Evolutionary conservation across 1,140 invertebrate species (phyloP).

Genomic region (Caerostris darwini): DNA sequence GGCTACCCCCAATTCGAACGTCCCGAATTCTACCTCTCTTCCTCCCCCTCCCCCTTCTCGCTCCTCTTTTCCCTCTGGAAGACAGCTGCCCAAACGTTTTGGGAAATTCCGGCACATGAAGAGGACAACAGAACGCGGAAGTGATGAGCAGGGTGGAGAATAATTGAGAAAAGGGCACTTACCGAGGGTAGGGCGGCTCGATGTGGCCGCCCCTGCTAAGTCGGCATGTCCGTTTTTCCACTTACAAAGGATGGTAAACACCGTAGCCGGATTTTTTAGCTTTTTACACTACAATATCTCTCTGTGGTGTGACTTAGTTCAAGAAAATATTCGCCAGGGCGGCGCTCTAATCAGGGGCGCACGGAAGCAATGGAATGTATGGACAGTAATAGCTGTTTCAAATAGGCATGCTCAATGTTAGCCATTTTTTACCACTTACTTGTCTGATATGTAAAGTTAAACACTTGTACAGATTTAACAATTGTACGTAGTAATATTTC

Average conservation of each 20-base stretch:
- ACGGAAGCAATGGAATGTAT: background rate
- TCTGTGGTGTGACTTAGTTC: slow-evolving; percentile 18
- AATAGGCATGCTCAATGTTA: background rate
- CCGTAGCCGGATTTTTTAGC: slow-evolving; percentile 32
- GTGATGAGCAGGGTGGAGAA: background rate
- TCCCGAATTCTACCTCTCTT: background rate
- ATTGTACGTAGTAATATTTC: no score
- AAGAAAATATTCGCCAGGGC: background rate
- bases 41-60: background rate
- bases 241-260: slow-evolving; percentile 17
- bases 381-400: background rate
- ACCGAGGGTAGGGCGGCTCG: background rate
- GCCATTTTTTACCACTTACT: background rate
- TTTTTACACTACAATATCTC: slow-evolving; percentile 22
- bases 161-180: slow-evolving; percentile 3
- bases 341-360: slow-evolving; percentile 12
- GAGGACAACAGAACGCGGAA: background rate
- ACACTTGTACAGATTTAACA: no score
- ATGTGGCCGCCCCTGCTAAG: background rate
- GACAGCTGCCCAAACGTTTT: slow-evolving; percentile 32
- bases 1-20: slow-evolving; percentile 19
- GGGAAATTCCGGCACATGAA: slow-evolving; percentile 6
- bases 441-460: no score
- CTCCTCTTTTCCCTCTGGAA: background rate
- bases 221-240: slow-evolving; percentile 31